Evolutionary conservation across 2,113 vertebrate genomes (phyloP), one percentile per base, ranked within the genome.

Genomic region (Agelaius tricolor): DNA sequence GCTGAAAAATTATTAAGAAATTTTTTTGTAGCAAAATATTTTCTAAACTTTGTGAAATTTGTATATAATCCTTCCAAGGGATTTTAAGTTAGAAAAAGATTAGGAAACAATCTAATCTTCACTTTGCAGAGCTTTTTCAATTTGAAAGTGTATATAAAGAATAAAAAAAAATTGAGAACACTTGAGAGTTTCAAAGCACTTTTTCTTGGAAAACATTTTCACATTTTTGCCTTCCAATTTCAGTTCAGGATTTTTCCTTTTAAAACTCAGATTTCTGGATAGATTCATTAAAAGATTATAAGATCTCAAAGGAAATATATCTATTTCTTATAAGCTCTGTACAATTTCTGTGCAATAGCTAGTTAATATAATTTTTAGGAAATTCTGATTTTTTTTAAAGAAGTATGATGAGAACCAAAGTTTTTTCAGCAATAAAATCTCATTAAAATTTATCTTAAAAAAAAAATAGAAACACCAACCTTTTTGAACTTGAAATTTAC

Each of bases 401-500:
- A 59, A 51, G 10, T 65, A 37, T 28, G 1, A 15, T 44, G 15
- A 51, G 1, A 76, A 73, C 1, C 0, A 4, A 37, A 43, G 10
- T 33, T 80, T 10, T 59, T 68, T n/a, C 63, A 83, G 30, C 4
- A 33, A 37, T 20, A 84, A 81, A 52, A 35, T 15, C 2, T 41
- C 13, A 23, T 58, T 82, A 55, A 82, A 74, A 28, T 0, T 31
- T 6, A 41, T 14, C 3, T 54, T 58, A 23, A 58, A 9, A 0
- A 2, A 28, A 0, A 4, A 27, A 1, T 9, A 51, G 63, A 79
- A 73, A 3, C 7, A 9, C 43, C 30, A 21, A 9, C 1, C 31
- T 43, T 87, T 68, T 61, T 6, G 6, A 61, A 69, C 43, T 5
- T 52, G 6, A 51, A 75, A 71, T 74, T 62, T 66, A 58, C 12